Evolutionary conservation across 2,797 vertebrate genomes (phyloP), one percentile per base, ranked within the genome.

Genomic region (Orestias chungarensis): DNA sequence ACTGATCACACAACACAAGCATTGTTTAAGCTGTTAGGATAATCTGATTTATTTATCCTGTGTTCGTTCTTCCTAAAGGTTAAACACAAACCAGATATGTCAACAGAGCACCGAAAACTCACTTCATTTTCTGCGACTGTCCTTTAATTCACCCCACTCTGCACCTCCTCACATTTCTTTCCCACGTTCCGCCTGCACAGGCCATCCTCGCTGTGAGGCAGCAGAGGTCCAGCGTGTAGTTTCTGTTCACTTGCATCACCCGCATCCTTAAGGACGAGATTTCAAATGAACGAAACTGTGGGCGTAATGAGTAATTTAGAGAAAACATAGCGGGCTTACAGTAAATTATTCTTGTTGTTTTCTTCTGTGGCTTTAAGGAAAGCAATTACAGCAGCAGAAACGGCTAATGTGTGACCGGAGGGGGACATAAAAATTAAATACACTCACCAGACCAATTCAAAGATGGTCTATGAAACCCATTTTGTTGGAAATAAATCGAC

Each of bases 11-110:
- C 59, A 62, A 62, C 35, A 62, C 3, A 11, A 40, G 23, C 11
- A 62, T 40, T 40, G 35, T 25, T 62, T 25, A 55, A 43, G 54
- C 29, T 12, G 49, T 59, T 42, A 55, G 10, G 66, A 50, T 40
- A 0, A 68, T 10, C 70, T 66, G 61, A 71, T 44, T 15, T 70
- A 43, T 70, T 65, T 52, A 46, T 68, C 43, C 27, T 52, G 59
- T 74, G 62, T 33, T 35, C 49, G 15, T 29, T 15, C 40, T 33
- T 61, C 42, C 50, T 35, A 25, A 38, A 76, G 33, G 27, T 29
- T 27, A 43, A 73, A 68, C 42, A 73, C 46, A 74, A 40, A 20
- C 46, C 49, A 68, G 49, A 68, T 42, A 68, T 42, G 40, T 70
- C 42, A 25, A 18, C 25, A 8, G n/a, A 54, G 10, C 35, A 25